Evolutionary conservation across 2,113 vertebrate species (phyloP).

Genomic region (Semnornis frantzii): DNA sequence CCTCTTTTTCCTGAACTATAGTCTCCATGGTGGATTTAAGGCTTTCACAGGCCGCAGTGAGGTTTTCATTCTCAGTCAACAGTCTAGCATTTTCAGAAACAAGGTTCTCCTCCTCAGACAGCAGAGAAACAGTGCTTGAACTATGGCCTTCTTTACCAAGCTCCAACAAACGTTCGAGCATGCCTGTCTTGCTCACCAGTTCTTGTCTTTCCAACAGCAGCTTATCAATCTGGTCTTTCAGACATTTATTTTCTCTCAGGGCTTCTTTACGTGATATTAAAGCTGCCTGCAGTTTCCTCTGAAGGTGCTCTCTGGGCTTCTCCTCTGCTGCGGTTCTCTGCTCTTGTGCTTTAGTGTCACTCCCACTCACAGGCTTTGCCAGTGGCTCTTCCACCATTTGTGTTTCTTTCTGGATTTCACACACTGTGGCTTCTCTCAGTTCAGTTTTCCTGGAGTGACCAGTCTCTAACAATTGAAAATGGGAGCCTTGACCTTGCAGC

Average conservation of each 20-base stretch:
- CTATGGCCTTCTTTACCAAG: slow-evolving; percentile 68
- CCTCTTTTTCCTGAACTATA: slow-evolving; percentile 88
- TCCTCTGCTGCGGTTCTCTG: slow-evolving; percentile 57
- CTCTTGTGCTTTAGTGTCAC: slow-evolving; percentile 57
- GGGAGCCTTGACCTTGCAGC: slow-evolving; percentile 18
- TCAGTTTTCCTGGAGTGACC: slow-evolving; percentile 59
- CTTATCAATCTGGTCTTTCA: slow-evolving; percentile 75
- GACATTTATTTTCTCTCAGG: slow-evolving; percentile 77
- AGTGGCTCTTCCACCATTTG: slow-evolving; percentile 42
- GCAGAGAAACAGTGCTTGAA: not conserved
- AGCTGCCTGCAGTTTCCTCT: slow-evolving; percentile 86
- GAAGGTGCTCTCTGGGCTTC: slow-evolving; percentile 73
- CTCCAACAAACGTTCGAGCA: slow-evolving; percentile 61
- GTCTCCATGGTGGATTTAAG: slow-evolving; percentile 87
- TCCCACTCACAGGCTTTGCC: slow-evolving; percentile 42
- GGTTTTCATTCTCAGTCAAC: slow-evolving; percentile 80
- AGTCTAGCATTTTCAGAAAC: slow-evolving; percentile 72
- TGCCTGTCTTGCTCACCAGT: slow-evolving; percentile 44
- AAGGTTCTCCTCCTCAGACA: slow-evolving; percentile 66
- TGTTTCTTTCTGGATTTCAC: slow-evolving; percentile 67
- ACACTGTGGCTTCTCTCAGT: slow-evolving; percentile 60
- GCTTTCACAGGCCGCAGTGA: slow-evolving; percentile 85
- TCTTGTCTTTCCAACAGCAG: slow-evolving; percentile 67
- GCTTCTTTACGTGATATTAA: slow-evolving; percentile 86
- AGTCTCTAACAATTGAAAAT: not conserved